Conservation (phyloP, 2,113 vertebrate species). For the Poeciliopsis turrubarensis region DNA sequence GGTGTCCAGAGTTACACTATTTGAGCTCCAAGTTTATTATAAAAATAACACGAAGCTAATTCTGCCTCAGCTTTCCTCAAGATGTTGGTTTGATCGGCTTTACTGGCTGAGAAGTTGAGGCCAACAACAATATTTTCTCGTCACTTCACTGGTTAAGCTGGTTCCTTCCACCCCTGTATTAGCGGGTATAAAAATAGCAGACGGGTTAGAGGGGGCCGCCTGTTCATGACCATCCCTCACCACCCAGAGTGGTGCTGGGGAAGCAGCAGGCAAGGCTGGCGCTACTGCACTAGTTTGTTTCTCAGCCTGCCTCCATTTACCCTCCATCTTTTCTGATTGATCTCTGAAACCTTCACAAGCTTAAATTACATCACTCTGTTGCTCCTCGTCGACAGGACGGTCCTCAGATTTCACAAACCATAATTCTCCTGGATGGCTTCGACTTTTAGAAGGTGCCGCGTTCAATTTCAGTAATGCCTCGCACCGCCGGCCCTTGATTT, state of each 20-base stretch:
- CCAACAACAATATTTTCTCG: conserved; percentile 63
- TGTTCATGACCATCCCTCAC: conserved; percentile 68
- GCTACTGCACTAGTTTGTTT: conserved; percentile 24
- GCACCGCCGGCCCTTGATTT: conserved; percentile 19
- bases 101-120: conserved; percentile 17
- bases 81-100: conserved; percentile 19
- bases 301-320: conserved; percentile 27
- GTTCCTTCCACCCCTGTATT: conserved; percentile 42
- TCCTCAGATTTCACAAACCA: conserved; percentile 58
- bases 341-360: conserved; percentile 62
- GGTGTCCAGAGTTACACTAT: background rate
- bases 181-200: conserved; percentile 63
- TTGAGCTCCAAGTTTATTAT: conserved; percentile 11
- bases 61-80: conserved; percentile 17
- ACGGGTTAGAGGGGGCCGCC: conserved; percentile 40
- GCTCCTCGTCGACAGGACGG: conserved; percentile 54
- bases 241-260: conserved; percentile 47
- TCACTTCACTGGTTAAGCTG: conserved; percentile 37
- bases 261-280: conserved; percentile 55
- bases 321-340: conserved; percentile 64
- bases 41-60: conserved; percentile 30
- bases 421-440: conserved; percentile 72
- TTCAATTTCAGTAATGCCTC: conserved; percentile 73
- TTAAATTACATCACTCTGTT: conserved; percentile 75
- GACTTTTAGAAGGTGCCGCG: conserved; percentile 68